Evolutionary conservation across 2,888 invertebrate species (phyloP).

Genomic region (Coelopa pilipes): DNA sequence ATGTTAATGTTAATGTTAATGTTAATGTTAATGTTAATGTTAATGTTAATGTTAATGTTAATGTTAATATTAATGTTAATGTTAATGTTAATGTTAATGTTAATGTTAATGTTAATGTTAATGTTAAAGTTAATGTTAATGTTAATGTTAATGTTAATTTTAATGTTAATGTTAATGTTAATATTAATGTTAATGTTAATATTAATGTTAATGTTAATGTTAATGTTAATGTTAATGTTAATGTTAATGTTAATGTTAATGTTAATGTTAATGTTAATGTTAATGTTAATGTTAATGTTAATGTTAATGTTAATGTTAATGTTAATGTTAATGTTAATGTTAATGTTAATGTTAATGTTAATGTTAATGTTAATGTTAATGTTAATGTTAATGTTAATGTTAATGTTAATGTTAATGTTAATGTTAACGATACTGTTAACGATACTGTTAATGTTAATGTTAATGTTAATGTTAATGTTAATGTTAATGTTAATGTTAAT

Average conservation of each 20-base stretch:
- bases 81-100: too few species aligned
- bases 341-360: slow-evolving; percentile 5
- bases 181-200: too few species aligned
- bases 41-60: too few species aligned
- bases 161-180: too few species aligned
- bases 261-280: slow-evolving; percentile 8
- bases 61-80: too few species aligned
- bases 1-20: too few species aligned
- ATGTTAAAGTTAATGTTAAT: neutral
- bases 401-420: slow-evolving; percentile 6
- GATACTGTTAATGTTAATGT: slow-evolving; percentile 10
- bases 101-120: too few species aligned
- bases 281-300: slow-evolving; percentile 5
- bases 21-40: too few species aligned
- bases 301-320: slow-evolving; percentile 8
- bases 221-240: neutral
- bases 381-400: slow-evolving; percentile 8
- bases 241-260: neutral
- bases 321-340: slow-evolving; percentile 8
- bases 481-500: slow-evolving; percentile 6
- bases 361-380: slow-evolving; percentile 8
- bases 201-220: too few species aligned
- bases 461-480: slow-evolving; percentile 5
- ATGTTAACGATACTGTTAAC: too few species aligned
- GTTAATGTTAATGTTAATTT: too few species aligned